phyloP scores from a whole-genome alignment of 2,113 vertebrate genomes.

The Ia io region DNA sequence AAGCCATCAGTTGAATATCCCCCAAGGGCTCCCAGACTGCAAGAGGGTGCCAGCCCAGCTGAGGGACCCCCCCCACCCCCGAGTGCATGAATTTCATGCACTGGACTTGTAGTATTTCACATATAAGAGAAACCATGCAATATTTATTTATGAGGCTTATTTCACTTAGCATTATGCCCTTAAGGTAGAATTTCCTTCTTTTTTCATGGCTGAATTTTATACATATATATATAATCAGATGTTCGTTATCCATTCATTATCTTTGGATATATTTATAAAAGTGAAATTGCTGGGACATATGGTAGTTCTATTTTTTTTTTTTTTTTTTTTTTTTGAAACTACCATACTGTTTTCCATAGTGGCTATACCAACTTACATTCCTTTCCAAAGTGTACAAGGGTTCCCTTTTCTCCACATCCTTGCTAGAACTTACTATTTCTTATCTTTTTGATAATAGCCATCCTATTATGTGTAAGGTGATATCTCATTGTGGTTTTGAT shows the following conservation, averaged over 20 bases:
- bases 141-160: not conserved
- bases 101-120: too few relatives aligned
- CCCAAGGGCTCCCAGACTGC: too few relatives aligned
- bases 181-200: not conserved
- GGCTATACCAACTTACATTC: not conserved
- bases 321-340: not conserved
- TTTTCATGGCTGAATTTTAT: not conserved
- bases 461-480: not conserved
- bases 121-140: not conserved
- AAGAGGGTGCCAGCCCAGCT: too few relatives aligned
- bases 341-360: not conserved
- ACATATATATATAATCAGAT: not conserved
- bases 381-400: too few relatives aligned
- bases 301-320: not conserved
- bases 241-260: not conserved
- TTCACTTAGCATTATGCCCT: not conserved
- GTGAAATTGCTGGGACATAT: not conserved
- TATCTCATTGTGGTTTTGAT: not conserved
- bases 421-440: not conserved
- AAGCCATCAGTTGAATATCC: too few relatives aligned
- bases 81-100: too few relatives aligned
- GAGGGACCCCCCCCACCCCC: too few relatives aligned
- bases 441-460: not conserved
- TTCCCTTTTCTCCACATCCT: not conserved
- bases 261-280: not conserved